phyloP scores from a whole-genome alignment of 1,140 invertebrate genomes.

The Ephestia elutella region DNA sequence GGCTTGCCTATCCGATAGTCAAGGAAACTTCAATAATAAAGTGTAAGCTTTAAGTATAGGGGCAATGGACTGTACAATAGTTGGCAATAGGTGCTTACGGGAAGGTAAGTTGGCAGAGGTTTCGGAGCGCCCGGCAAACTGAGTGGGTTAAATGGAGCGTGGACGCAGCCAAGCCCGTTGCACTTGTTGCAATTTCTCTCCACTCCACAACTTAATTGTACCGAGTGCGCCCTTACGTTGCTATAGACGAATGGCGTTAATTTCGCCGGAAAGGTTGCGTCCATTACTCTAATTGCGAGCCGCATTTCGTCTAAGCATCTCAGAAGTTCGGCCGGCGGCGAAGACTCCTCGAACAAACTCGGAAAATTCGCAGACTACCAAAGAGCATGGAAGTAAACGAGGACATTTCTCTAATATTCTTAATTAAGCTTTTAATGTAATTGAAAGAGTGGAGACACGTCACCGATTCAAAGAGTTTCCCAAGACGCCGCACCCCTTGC shows the following conservation, averaged over 20 bases:
- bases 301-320: constrained; percentile 69
- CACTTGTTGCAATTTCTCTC: constrained; percentile 71
- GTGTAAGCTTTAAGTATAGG: constrained; percentile 17
- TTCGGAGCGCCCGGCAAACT: constrained; percentile 41
- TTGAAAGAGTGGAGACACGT: constrained; percentile 61
- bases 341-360: constrained; percentile 56
- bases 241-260: constrained; percentile 71
- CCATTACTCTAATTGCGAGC: constrained; percentile 72
- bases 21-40: constrained; percentile 5
- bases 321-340: constrained; percentile 52
- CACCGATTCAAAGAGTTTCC: constrained; percentile 32
- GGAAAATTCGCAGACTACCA: constrained; percentile 55
- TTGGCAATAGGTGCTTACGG: constrained; percentile 44
- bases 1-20: not conserved
- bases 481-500: constrained; percentile 26
- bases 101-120: constrained; percentile 38
- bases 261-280: constrained; percentile 60
- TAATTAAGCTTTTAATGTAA: constrained; percentile 73
- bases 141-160: constrained; percentile 70
- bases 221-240: constrained; percentile 60
- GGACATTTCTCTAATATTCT: constrained; percentile 64
- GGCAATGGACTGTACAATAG: constrained; percentile 37
- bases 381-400: constrained; percentile 57
- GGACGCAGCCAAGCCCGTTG: constrained; percentile 53
- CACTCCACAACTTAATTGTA: constrained; percentile 67